Evolutionary conservation across 2,113 vertebrate species (phyloP).

Genomic region (Lutjanus erythropterus): DNA sequence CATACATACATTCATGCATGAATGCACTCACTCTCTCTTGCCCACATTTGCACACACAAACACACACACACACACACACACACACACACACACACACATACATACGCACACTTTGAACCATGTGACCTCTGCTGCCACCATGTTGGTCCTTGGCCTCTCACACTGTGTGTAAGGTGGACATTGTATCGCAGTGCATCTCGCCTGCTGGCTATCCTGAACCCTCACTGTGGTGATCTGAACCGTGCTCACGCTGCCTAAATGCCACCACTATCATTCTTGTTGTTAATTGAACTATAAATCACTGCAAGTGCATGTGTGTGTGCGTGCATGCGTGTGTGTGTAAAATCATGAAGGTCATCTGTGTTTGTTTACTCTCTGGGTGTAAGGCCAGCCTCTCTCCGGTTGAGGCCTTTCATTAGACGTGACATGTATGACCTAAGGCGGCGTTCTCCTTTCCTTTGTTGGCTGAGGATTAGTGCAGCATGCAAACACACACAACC

Average conservation of each 20-base stretch:
- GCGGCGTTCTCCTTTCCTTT: slow-evolving; percentile 49
- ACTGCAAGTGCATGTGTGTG: not conserved
- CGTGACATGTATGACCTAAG: slow-evolving; percentile 60
- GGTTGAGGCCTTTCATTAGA: slow-evolving; percentile 61
- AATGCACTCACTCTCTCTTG: not conserved
- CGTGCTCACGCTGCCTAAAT: slow-evolving; percentile 60
- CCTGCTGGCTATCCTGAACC: slow-evolving; percentile 36
- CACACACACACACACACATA: not conserved
- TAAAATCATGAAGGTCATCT: slow-evolving; percentile 65
- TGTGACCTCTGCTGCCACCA: slow-evolving; percentile 47
- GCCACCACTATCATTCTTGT: slow-evolving; percentile 60
- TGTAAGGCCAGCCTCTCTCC: slow-evolving; percentile 43
- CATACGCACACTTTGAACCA: slow-evolving; percentile 11
- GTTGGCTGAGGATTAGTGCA: slow-evolving; percentile 40
- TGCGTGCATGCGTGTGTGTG: slow-evolving; percentile 11
- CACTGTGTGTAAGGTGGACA: slow-evolving; percentile 11
- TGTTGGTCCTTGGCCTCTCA: slow-evolving; percentile 16
- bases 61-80: not conserved
- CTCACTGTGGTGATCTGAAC: slow-evolving; percentile 29
- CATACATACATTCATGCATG: not conserved
- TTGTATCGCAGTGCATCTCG: not conserved
- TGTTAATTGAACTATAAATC: slow-evolving; percentile 76
- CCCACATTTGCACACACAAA: not conserved
- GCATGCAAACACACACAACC: slow-evolving; percentile 27
- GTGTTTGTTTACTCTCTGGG: slow-evolving; percentile 62